A percentile compares a stretch with the other conserved stretches of the same genome.
Evolutionary conservation across 2,797 vertebrate genomes (phyloP).

Genomic region (Xiphophorus birchmanni): DNA sequence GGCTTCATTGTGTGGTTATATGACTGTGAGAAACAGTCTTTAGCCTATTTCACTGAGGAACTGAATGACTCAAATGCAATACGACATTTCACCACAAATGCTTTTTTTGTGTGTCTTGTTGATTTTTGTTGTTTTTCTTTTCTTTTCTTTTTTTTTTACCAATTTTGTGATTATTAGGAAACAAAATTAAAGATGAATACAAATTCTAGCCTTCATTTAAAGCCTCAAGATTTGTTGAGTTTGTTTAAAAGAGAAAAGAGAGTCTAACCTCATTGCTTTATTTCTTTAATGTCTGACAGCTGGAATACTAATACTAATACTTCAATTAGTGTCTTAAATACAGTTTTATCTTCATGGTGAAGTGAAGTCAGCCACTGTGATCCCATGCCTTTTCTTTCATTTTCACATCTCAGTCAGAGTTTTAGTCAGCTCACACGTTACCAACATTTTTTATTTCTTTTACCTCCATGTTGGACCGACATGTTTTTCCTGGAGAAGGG

Average conservation of each 20-base stretch:
- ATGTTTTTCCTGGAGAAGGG: background rate
- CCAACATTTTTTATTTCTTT: background rate
- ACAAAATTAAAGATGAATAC: background rate
- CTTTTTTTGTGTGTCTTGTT: too few relatives aligned
- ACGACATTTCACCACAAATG: background rate
- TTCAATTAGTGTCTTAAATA: background rate
- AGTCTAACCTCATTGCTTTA: background rate
- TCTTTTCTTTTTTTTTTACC: background rate
- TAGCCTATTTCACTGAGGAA: slow-evolving; percentile 36
- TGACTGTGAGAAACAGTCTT: slow-evolving; percentile 55
- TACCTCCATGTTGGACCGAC: background rate
- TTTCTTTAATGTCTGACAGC: background rate
- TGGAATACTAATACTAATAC: background rate
- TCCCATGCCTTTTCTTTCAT: background rate
- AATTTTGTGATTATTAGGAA: background rate
- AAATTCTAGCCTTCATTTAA: background rate
- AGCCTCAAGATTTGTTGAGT: background rate
- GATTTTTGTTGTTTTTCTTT: background rate
- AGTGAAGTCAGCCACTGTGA: background rate
- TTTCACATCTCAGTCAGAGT: background rate
- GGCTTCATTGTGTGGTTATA: slow-evolving; percentile 27
- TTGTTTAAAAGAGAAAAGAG: background rate
- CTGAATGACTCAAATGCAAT: background rate
- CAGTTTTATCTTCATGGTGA: background rate
- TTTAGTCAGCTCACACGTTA: background rate